A percentile compares a stretch with the other conserved stretches of the same genome.
Conservation (phyloP, 2,888 invertebrate genomes). For the Reticulitermes lucifugus region DNA sequence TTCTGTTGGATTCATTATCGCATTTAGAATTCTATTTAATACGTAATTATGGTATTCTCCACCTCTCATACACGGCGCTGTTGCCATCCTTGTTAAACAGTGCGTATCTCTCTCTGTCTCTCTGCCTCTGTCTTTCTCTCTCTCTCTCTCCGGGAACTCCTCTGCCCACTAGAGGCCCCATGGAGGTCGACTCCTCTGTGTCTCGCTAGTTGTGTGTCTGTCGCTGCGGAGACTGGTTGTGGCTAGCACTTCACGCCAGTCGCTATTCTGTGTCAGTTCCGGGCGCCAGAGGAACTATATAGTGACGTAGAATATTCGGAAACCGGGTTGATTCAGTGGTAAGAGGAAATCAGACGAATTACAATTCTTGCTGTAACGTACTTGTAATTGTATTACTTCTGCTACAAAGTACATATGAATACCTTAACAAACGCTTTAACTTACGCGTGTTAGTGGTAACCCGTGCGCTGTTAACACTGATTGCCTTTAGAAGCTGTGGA, state of each 20-base stretch:
- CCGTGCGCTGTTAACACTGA: neutral
- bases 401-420: neutral
- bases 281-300: neutral
- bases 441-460: neutral
- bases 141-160: constrained; percentile 4
- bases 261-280: too few species aligned
- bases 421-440: neutral
- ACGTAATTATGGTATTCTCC: too few species aligned
- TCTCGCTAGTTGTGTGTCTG: constrained; percentile 10
- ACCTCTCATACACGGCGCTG: too few species aligned
- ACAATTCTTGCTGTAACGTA: neutral
- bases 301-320: neutral
- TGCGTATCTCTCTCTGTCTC: neutral
- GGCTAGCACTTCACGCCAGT: neutral
- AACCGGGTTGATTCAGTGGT: neutral
- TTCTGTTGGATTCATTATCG: too few species aligned
- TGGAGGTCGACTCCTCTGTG: neutral
- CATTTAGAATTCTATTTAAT: too few species aligned
- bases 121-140: neutral
- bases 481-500: neutral
- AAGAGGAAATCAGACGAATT: neutral
- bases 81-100: neutral
- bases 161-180: neutral
- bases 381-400: neutral
- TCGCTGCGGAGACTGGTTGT: neutral